phyloP scores from a whole-genome alignment of 1,140 invertebrate genomes.

The Zophobas morio region DNA sequence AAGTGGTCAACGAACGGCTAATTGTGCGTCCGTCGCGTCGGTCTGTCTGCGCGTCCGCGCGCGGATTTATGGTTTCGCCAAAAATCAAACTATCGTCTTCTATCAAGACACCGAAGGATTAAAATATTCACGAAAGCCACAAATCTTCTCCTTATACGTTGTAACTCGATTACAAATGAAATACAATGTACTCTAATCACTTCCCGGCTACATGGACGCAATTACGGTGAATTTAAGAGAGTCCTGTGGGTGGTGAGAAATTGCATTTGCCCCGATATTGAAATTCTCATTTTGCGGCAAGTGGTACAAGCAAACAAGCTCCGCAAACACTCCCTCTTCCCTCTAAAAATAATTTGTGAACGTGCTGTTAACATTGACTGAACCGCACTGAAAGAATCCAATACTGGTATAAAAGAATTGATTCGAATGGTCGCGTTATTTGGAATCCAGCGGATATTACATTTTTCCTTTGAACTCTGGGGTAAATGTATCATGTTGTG shows the following conservation, averaged over 20 bases:
- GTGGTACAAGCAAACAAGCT: not conserved
- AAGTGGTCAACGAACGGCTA: not conserved
- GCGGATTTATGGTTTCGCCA: no score
- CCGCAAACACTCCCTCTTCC: not conserved
- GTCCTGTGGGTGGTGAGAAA: not conserved
- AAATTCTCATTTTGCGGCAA: not conserved
- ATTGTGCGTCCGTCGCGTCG: not conserved
- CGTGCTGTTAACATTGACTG: constrained; percentile 14
- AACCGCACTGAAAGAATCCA: constrained; percentile 44
- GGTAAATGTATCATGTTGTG: constrained; percentile 51
- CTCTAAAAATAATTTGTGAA: constrained; percentile 17
- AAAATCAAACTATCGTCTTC: not conserved
- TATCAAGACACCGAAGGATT: not conserved
- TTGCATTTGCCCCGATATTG: not conserved
- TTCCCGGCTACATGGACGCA: not conserved
- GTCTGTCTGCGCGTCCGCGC: not conserved
- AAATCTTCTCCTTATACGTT: constrained; percentile 1
- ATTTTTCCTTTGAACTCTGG: constrained; percentile 53
- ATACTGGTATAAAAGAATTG: constrained; percentile 50
- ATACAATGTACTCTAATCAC: not conserved
- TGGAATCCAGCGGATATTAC: constrained; percentile 53
- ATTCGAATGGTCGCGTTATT: constrained; percentile 49
- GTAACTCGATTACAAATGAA: not conserved
- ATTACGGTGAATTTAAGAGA: not conserved
- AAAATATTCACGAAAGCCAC: not conserved